Base-by-base conservation (phyloP, 2,797 vertebrate species). In the Chaetodon trifasciatus region DNA sequence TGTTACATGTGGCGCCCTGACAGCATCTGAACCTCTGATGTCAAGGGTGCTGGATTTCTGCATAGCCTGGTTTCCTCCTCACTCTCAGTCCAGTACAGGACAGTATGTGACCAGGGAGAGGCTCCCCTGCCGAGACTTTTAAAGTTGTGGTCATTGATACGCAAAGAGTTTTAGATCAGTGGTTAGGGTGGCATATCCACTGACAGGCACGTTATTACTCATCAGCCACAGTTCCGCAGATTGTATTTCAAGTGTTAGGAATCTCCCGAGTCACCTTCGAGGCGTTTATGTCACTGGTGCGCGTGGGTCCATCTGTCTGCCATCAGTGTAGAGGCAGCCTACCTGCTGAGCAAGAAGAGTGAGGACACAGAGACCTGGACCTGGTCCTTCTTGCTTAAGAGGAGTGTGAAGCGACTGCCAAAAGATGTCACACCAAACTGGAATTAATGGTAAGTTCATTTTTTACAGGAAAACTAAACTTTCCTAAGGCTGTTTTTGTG, bases 371-470 rank as follows among this genome's bases (percentile, higher is more conserved):
- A 86, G 40, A 82, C 82, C 87, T 85, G 86, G 85, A 92, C 75
- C 67, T 73, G 66, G 80, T 83, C 71, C 70, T 79, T 82, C 55
- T 73, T 86, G 82, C 72, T 79, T 52, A 66, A 87, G 81, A 86
- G 84, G 80, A 87, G 80, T 57, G 74, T 74, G 72, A 88, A 91
- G 78, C 35, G 65, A 89, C 91, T 85, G 91, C 74, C 89, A 91
- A 91, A 94, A 85, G 75, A 96, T 96, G 95, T 95, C 95, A 63
- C 95, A 96, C 88, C 95, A 96, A 90, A 96, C 95, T 61, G 96
- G 95, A 84, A 96, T 96, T 50, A 87, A 94, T n/a, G 95, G 96
- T 96, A 86, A 86, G 85, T 73, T 21, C 0, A 0, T 24, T 7
- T 70, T 16, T 24, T 35, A 40, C 44, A 49, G 6, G 7, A 13